Conservation (phyloP, 2,888 invertebrate genomes). For the Mantis religiosa region DNA sequence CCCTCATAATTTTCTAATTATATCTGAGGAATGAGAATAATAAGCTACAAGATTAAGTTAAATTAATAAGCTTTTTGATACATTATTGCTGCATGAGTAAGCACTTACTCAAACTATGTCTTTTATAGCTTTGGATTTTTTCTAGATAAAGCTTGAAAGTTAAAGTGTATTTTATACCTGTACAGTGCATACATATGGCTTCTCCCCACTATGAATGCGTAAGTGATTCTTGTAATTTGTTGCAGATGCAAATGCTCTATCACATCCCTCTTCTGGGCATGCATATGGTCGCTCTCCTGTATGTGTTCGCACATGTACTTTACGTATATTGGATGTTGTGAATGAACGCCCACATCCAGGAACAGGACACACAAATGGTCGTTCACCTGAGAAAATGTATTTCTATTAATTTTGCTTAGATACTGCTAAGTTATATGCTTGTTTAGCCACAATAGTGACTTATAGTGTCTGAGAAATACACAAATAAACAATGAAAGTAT, state of each 20-base stretch:
- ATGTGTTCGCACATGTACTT: constrained; percentile 63
- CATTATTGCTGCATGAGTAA: too few relatives aligned
- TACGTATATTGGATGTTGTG: constrained; percentile 64
- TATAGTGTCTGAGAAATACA: too few relatives aligned
- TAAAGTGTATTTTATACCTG: constrained; percentile 38
- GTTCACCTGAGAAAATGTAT: constrained; percentile 36
- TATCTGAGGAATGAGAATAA: too few relatives aligned
- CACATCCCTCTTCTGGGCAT: constrained; percentile 55
- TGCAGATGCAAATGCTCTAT: constrained; percentile 61
- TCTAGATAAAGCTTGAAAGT: background rate
- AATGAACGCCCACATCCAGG: constrained; percentile 59
- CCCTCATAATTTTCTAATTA: too few relatives aligned
- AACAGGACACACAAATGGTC: constrained; percentile 40
- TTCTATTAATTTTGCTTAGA: background rate
- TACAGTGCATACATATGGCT: constrained; percentile 60
- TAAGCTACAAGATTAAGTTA: too few relatives aligned
- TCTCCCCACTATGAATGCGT: constrained; percentile 64
- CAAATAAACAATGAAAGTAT: background rate
- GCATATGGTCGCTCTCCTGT: constrained; percentile 64
- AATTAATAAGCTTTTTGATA: too few relatives aligned
- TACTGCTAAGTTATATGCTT: background rate
- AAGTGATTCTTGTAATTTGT: constrained; percentile 67
- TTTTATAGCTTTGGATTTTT: too few relatives aligned
- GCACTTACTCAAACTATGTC: too few relatives aligned
- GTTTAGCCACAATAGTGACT: too few relatives aligned